Conservation (phyloP, 2,113 vertebrate genomes). For the Circaetus gallicus region DNA sequence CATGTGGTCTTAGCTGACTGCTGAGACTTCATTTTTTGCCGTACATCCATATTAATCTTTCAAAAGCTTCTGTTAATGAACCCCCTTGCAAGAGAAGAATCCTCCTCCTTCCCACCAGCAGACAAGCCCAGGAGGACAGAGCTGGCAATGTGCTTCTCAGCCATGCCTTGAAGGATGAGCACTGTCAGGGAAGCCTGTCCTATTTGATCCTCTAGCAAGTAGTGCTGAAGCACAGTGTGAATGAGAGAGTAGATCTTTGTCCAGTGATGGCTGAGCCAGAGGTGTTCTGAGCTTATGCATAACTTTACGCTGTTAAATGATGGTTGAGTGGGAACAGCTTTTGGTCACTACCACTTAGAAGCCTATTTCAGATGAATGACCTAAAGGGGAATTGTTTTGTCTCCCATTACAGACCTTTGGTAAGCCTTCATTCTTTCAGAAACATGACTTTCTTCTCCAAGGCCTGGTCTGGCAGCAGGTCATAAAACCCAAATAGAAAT, state of each 20-base stretch:
- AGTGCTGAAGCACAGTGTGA: neutral
- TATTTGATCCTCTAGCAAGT: neutral
- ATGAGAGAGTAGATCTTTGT: neutral
- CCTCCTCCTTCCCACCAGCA: neutral
- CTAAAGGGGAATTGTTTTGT: neutral
- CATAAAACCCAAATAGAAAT: neutral
- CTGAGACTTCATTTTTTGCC: neutral
- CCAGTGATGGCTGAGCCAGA: neutral
- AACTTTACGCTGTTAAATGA: neutral
- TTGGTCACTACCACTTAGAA: neutral
- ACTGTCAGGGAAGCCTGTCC: neutral
- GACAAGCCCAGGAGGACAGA: neutral
- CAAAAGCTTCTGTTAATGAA: neutral
- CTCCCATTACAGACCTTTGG: neutral
- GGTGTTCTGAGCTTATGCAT: neutral
- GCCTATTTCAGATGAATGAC: neutral
- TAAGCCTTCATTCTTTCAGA: neutral
- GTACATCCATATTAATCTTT: neutral
- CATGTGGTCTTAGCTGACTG: neutral
- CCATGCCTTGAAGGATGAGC: neutral
- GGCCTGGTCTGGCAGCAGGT: neutral
- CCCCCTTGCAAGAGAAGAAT: neutral
- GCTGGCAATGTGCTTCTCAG: neutral
- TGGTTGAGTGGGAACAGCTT: neutral
- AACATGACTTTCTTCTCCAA: neutral